A percentile compares a stretch with the other conserved stretches of the same genome.
Evolutionary conservation across 1,140 invertebrate species (phyloP).

Genomic region (Bombus polaris): DNA sequence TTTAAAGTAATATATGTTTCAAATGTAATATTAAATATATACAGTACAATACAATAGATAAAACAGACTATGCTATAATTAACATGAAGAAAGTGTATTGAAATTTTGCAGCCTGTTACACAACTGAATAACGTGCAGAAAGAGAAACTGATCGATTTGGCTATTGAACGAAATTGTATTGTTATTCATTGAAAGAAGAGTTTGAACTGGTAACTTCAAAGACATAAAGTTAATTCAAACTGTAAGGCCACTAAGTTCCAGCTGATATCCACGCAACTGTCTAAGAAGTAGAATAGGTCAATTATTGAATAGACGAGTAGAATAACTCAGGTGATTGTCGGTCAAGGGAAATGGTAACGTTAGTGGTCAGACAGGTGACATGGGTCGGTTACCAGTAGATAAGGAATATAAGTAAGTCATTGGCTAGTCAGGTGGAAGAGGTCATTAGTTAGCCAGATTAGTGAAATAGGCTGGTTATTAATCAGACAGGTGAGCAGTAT

Average conservation of each 20-base stretch:
- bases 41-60: too few relatives aligned
- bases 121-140: too few relatives aligned
- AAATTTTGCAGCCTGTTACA: too few relatives aligned
- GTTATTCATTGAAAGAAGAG: too few relatives aligned
- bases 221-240: not conserved
- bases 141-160: too few relatives aligned
- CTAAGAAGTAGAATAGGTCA: not conserved
- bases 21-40: too few relatives aligned
- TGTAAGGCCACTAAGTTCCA: not conserved
- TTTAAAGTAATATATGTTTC: too few relatives aligned
- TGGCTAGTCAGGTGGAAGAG: not conserved
- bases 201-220: too few relatives aligned
- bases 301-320: not conserved
- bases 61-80: too few relatives aligned
- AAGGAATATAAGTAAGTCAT: not conserved
- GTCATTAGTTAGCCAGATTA: not conserved
- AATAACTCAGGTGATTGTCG: not conserved
- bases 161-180: too few relatives aligned
- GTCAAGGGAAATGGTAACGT: not conserved
- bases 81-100: too few relatives aligned
- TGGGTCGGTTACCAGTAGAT: not conserved
- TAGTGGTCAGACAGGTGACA: not conserved
- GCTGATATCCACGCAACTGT: not conserved
- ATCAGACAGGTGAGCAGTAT: not conserved
- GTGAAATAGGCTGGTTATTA: slow-evolving; percentile 3